Conservation (phyloP, 2,888 invertebrate genomes). For the Drosophila demipolita region DNA sequence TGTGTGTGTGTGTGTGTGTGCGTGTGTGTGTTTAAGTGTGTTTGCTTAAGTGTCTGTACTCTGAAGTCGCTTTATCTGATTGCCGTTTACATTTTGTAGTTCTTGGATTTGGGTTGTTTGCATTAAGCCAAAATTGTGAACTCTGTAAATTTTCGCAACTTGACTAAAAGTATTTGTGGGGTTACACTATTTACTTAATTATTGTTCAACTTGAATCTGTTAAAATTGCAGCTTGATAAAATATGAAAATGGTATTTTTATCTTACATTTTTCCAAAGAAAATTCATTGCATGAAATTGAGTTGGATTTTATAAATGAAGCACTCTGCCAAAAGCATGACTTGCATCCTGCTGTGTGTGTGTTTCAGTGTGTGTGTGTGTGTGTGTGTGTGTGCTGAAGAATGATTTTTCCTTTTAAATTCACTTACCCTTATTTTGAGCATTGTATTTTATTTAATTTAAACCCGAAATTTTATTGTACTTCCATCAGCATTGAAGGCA, state of each 20-base stretch:
- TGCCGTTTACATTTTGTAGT: slow-evolving; percentile 30
- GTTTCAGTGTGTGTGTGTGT: background rate
- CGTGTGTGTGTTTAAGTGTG: slow-evolving; percentile 1
- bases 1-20: background rate
- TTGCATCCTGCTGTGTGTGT: background rate
- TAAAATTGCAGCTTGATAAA: background rate
- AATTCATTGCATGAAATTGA: background rate
- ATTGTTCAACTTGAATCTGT: slow-evolving; percentile 8
- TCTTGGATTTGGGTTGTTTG: slow-evolving; percentile 32
- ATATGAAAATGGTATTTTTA: background rate
- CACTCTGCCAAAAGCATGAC: slow-evolving; percentile 19
- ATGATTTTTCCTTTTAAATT: background rate
- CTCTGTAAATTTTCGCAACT: slow-evolving; percentile 4
- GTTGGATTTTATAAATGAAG: slow-evolving; percentile 14
- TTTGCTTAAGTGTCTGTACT: slow-evolving; percentile 9
- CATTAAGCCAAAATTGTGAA: slow-evolving; percentile 9
- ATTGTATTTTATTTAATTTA: background rate
- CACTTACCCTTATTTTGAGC: background rate
- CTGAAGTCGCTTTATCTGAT: slow-evolving; percentile 17
- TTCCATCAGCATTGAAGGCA: background rate
- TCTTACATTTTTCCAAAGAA: background rate
- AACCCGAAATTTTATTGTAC: background rate
- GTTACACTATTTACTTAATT: slow-evolving; percentile 12
- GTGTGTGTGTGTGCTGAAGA: background rate
- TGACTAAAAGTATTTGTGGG: slow-evolving; percentile 3